A percentile compares a stretch with the other conserved stretches of the same genome.
These are phyloP conservation scores for Myxocyprinus asiaticus DNA, from an alignment of 2,113 vertebrate species.

Conservation along the genomic window DNA sequence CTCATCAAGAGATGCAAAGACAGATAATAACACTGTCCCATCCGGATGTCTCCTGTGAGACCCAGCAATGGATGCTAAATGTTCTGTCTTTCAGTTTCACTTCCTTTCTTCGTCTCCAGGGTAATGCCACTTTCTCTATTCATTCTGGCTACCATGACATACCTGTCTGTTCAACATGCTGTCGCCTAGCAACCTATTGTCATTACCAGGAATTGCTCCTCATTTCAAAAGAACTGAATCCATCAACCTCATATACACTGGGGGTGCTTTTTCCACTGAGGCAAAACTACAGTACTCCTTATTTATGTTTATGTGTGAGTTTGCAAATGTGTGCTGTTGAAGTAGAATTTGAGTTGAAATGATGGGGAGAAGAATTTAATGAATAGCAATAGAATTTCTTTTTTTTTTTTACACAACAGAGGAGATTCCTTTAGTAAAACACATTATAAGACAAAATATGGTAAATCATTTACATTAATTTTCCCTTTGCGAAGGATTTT, in stretches of 20 bases:
- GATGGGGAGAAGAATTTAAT: no score
- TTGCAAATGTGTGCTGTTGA: neutral
- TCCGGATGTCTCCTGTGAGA: neutral
- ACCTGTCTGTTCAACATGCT: constrained; percentile 59
- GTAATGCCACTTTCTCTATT: constrained; percentile 33
- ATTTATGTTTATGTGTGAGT: neutral
- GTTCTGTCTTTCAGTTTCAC: neutral
- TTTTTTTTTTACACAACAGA: no score
- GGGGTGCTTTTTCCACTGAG: constrained; percentile 19
- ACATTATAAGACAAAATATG: no score
- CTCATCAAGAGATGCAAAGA: neutral
- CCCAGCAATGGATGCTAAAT: neutral
- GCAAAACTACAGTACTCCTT: neutral
- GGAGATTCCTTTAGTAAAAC: no score
- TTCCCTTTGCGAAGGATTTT: no score
- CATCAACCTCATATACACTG: constrained; percentile 34
- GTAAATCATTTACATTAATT: no score
- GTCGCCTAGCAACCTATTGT: constrained; percentile 63
- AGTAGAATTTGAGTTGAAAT: no score
- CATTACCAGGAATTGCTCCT: constrained; percentile 51
- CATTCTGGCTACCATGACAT: constrained; percentile 45
- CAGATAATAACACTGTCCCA: no score
- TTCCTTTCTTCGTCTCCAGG: constrained; percentile 16
- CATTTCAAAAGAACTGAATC: constrained; percentile 41
- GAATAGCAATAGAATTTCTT: no score